Evolutionary conservation across 2,888 invertebrate species (phyloP).

Genomic region (Ernsta delagoae): DNA sequence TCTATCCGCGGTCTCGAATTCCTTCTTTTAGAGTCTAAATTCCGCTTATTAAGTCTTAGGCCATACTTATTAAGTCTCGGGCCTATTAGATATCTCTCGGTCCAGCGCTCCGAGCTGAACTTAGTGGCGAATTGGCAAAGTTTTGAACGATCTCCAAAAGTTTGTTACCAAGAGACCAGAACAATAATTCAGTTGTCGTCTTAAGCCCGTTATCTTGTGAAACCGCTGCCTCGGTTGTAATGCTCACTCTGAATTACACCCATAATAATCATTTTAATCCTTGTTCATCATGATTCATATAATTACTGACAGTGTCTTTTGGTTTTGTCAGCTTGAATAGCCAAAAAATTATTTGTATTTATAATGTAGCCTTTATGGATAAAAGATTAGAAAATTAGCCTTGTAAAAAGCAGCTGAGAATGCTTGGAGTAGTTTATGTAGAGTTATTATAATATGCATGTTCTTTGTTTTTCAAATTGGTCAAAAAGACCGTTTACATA

Average conservation of each 20-base stretch:
- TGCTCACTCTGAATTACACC: not conserved
- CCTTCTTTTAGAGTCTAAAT: conserved; percentile 2
- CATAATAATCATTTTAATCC: not conserved
- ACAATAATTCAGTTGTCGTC: conserved; percentile 33
- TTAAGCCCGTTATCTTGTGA: conserved; percentile 25
- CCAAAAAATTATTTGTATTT: no score
- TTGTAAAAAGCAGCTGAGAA: no score
- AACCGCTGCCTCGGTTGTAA: not conserved
- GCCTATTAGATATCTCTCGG: conserved; percentile 19
- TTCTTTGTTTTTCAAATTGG: no score
- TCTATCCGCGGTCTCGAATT: no score
- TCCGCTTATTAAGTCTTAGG: no score
- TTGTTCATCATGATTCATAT: not conserved
- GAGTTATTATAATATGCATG: no score
- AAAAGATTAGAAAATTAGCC: no score
- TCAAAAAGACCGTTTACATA: no score
- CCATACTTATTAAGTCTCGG: conserved; percentile 14
- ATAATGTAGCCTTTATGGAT: no score
- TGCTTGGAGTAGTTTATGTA: no score
- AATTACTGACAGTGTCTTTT: no score
- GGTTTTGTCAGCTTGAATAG: no score
- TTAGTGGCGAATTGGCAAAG: conserved; percentile 26
- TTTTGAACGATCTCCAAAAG: conserved; percentile 28
- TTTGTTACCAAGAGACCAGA: conserved; percentile 33
- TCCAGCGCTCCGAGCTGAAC: conserved; percentile 14